phyloP scores from a whole-genome alignment of 2,888 invertebrate species.

The Bruchidius siliquastri region DNA sequence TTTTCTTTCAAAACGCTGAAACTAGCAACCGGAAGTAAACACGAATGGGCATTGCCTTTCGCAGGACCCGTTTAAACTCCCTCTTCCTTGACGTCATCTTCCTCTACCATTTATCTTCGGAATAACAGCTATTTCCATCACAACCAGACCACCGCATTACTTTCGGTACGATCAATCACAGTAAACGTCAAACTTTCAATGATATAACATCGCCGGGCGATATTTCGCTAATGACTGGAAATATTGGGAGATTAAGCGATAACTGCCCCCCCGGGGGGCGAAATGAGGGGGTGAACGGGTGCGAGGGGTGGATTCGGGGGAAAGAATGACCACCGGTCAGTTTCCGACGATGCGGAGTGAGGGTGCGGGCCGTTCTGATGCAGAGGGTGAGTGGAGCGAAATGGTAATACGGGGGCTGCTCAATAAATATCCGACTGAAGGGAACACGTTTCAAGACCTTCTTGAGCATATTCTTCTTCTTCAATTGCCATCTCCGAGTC shows the following conservation, averaged over 20 bases:
- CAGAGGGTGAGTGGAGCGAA: background rate
- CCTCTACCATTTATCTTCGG: background rate
- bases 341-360: constrained; percentile 29
- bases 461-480: too few species aligned
- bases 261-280: constrained; percentile 24
- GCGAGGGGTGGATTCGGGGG: constrained; percentile 38
- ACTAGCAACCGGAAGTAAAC: too few species aligned
- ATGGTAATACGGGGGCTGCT: background rate
- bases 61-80: too few species aligned
- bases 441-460: too few species aligned
- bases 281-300: background rate
- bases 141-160: background rate
- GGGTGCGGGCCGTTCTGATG: background rate
- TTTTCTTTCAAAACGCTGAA: too few species aligned
- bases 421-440: background rate
- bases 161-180: constrained; percentile 26
- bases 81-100: background rate
- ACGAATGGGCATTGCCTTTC: too few species aligned
- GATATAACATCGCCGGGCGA: constrained; percentile 14
- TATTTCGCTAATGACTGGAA: constrained; percentile 1
- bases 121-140: background rate
- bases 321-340: constrained; percentile 44
- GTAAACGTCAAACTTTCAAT: constrained; percentile 33
- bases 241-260: constrained; percentile 45
- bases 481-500: too few species aligned